phyloP scores from a whole-genome alignment of 1,140 invertebrate species.

The Lucilia sericata region DNA sequence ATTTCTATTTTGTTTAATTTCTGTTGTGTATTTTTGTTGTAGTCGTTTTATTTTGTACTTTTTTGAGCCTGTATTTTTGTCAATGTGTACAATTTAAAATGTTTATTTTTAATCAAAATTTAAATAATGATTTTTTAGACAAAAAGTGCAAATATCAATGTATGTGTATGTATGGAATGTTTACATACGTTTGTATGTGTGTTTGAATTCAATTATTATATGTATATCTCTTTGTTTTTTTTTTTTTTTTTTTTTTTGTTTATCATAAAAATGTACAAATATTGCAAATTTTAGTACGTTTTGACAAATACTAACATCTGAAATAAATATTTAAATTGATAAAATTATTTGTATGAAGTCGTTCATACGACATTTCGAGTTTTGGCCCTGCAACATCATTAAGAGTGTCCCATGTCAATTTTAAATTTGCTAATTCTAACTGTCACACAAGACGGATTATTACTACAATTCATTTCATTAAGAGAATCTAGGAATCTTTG shows the following conservation, averaged over 20 bases:
- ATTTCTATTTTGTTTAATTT: background rate
- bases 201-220: background rate
- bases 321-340: slow-evolving; percentile 43
- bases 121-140: slow-evolving; percentile 28
- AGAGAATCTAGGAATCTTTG: no score
- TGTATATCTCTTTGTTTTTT: no score
- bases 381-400: no score
- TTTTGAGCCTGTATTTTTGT: background rate
- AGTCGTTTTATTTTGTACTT: background rate
- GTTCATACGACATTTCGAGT: no score
- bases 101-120: slow-evolving; percentile 42
- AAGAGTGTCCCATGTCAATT: no score
- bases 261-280: slow-evolving; percentile 28
- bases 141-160: background rate
- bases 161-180: background rate
- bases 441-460: no score
- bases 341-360: background rate
- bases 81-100: background rate
- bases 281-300: slow-evolving; percentile 30
- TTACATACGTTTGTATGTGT: background rate
- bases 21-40: background rate
- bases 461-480: no score
- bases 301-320: slow-evolving; percentile 30
- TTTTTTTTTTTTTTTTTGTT: background rate
- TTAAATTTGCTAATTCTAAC: no score